These are phyloP conservation scores for Pseudococcus longispinus DNA, from an alignment of 2,888 invertebrate genomes.

Conservation along the genomic window DNA sequence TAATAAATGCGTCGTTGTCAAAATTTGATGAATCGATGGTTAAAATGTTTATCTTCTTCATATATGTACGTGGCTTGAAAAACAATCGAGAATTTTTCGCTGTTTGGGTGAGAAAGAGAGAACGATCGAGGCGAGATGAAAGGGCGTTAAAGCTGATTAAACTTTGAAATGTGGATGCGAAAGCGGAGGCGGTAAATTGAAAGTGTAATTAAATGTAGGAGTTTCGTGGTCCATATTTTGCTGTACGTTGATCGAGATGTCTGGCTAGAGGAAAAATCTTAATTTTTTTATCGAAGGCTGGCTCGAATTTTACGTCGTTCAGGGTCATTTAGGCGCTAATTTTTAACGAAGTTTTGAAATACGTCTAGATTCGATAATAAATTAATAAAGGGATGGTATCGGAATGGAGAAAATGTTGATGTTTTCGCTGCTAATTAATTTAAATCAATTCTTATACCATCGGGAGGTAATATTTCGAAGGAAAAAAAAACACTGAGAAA, in stretches of 20 bases:
- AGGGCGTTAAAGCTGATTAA: background rate
- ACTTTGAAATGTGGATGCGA: background rate
- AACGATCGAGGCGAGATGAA: background rate
- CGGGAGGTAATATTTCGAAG: too few species aligned
- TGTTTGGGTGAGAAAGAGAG: background rate
- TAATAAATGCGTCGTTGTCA: constrained; percentile 26
- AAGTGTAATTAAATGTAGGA: background rate
- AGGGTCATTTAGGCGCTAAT: too few species aligned
- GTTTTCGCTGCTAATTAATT: too few species aligned
- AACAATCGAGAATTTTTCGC: background rate
- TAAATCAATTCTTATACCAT: too few species aligned
- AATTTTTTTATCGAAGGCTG: background rate
- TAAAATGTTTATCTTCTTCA: constrained; percentile 3
- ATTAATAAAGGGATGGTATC: too few species aligned
- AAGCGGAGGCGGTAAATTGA: background rate
- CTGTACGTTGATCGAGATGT: background rate
- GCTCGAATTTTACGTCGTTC: background rate
- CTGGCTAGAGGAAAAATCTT: background rate
- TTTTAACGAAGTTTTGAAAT: too few species aligned
- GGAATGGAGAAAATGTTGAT: too few species aligned
- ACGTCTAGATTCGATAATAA: too few species aligned
- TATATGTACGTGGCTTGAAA: background rate
- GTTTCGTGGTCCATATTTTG: background rate
- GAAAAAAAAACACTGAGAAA: too few species aligned
- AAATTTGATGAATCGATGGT: constrained; percentile 18